These are phyloP conservation scores for Sakesphorus luctuosus DNA, from an alignment of 2,113 vertebrate species.

Conservation along the genomic window DNA sequence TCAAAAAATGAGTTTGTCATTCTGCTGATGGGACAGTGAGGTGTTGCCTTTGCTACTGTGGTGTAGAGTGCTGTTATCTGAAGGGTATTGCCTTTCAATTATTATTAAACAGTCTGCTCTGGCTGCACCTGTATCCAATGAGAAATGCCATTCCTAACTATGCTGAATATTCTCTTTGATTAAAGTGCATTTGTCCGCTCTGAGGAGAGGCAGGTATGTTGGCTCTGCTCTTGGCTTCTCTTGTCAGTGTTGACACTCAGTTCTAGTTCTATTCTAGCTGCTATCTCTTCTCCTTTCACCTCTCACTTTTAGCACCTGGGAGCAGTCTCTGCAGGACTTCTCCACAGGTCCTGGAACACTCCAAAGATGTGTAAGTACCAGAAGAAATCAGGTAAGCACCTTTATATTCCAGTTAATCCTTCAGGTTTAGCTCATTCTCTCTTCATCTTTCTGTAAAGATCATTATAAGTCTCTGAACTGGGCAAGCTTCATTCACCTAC, in stretches of 20 bases:
- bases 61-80: not conserved
- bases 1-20: not conserved
- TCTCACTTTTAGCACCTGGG: not conserved
- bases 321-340: not conserved
- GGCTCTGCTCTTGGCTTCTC: not conserved
- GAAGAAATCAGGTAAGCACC: not conserved
- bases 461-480: not conserved
- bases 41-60: not conserved
- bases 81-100: not conserved
- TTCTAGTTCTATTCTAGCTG: not conserved
- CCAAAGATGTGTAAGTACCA: not conserved
- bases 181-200: not conserved
- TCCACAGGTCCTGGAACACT: not conserved
- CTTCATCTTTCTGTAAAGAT: not conserved
- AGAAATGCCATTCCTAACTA: not conserved
- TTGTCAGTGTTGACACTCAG: not conserved
- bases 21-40: not conserved
- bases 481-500: not conserved
- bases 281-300: not conserved
- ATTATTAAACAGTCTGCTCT: not conserved
- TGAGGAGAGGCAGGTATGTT: not conserved
- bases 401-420: not conserved
- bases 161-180: not conserved
- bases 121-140: not conserved
- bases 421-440: not conserved